Conservation (phyloP, 1,140 invertebrate species). For the Neocloeon triangulifer region DNA sequence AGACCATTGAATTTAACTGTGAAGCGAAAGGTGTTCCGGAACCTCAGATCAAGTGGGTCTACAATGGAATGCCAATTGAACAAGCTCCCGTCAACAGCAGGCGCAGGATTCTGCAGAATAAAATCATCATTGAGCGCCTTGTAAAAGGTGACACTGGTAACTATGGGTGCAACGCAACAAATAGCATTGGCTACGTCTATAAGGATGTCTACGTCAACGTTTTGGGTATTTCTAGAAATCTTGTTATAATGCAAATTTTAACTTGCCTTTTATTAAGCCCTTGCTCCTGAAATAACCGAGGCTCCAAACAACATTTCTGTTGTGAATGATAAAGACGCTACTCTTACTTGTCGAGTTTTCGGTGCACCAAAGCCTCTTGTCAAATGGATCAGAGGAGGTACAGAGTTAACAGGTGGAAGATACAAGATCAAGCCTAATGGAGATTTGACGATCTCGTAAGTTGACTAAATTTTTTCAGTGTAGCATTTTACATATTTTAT, state of each 20-base stretch:
- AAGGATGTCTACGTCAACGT: slow-evolving; percentile 97
- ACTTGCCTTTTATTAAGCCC: slow-evolving; percentile 32
- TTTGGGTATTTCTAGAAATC: slow-evolving; percentile 28
- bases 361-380: slow-evolving; percentile 85
- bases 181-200: slow-evolving; percentile 93
- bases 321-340: slow-evolving; percentile 62
- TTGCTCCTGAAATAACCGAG: slow-evolving; percentile 75
- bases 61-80: slow-evolving; percentile 77
- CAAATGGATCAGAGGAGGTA: slow-evolving; percentile 71
- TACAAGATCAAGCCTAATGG: slow-evolving; percentile 49
- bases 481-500: too few species aligned
- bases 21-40: slow-evolving; percentile 67
- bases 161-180: slow-evolving; percentile 97
- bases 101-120: slow-evolving; percentile 37
- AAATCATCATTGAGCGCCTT: slow-evolving; percentile 61
- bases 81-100: slow-evolving; percentile 52
- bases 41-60: slow-evolving; percentile 86
- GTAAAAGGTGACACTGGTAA: slow-evolving; percentile 84
- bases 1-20: slow-evolving; percentile 69
- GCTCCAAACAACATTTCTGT: slow-evolving; percentile 54
- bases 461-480: background rate
- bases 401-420: slow-evolving; percentile 63
- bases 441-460: slow-evolving; percentile 52
- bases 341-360: slow-evolving; percentile 77
- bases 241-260: background rate